Percentiles rank a stretch among this genome's conserved stretches.
Conservation (phyloP, 2,113 vertebrate species). For the Capra hircus region DNA sequence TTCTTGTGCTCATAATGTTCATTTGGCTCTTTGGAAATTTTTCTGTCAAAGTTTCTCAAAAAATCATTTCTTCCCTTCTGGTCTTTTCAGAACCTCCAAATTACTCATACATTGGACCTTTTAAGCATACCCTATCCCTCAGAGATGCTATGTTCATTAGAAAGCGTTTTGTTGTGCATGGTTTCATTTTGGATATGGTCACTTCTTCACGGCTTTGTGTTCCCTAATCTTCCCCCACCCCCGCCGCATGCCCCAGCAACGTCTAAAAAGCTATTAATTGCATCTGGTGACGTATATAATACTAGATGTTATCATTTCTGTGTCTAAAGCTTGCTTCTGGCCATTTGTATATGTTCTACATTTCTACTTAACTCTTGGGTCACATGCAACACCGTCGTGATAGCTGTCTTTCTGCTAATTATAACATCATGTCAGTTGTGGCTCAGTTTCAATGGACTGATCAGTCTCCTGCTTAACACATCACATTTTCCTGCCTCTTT, state of each 20-base stretch:
- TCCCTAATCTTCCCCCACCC: no score
- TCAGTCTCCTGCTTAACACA: not conserved
- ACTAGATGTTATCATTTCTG: not conserved
- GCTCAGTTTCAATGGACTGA: not conserved
- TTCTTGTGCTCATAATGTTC: not conserved
- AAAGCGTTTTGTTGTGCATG: not conserved
- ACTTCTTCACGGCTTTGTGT: not conserved
- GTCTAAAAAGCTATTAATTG: not conserved
- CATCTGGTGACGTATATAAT: not conserved
- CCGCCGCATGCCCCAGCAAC: not conserved
- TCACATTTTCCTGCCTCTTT: not conserved
- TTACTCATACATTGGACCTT: not conserved
- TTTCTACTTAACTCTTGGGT: not conserved
- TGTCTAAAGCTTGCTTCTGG: not conserved
- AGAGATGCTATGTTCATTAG: not conserved
- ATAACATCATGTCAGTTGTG: not conserved
- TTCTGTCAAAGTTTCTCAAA: not conserved
- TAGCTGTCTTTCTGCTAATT: not conserved
- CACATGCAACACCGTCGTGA: not conserved
- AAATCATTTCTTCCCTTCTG: not conserved
- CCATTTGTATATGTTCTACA: not conserved
- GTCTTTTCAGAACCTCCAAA: not conserved
- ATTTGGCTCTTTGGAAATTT: not conserved
- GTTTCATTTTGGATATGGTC: not conserved
- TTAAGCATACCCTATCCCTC: not conserved